A percentile compares a stretch with the other conserved stretches of the same genome.
Evolutionary conservation across 1,140 invertebrate genomes (phyloP).

Genomic region (Drosophila mauritiana): DNA sequence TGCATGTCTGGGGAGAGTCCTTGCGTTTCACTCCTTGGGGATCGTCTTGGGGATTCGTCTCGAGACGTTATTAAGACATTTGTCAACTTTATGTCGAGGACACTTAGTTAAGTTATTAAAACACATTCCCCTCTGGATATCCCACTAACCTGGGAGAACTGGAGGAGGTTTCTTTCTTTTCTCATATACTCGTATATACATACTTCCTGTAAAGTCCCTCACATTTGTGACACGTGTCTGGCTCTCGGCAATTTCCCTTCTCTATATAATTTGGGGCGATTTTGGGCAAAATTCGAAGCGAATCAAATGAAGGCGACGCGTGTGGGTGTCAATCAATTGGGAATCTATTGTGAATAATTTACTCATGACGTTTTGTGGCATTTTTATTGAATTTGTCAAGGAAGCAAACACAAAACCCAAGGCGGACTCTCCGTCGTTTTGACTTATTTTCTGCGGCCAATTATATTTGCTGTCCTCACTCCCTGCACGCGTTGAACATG

Average conservation of each 20-base stretch:
- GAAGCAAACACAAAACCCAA: not conserved
- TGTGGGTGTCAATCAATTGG: constrained; percentile 73
- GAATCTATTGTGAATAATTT: constrained; percentile 78
- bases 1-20: constrained; percentile 52
- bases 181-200: not conserved
- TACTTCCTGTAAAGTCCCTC: not conserved
- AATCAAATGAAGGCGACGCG: constrained; percentile 71
- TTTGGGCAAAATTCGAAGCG: constrained; percentile 57
- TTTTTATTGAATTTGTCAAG: constrained; percentile 63
- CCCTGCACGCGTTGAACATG: constrained; percentile 65
- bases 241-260: constrained; percentile 44
- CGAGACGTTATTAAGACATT: constrained; percentile 73
- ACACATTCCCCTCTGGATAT: constrained; percentile 17
- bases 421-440: not conserved
- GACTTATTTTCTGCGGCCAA: constrained; percentile 16
- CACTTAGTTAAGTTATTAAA: constrained; percentile 78
- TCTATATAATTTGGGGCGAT: constrained; percentile 51
- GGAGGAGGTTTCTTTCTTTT: not conserved
- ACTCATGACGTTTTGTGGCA: constrained; percentile 71
- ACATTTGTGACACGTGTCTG: constrained; percentile 55
- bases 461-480: constrained; percentile 42
- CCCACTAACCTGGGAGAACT: constrained; percentile 22
- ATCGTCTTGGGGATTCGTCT: constrained; percentile 10
- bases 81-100: constrained; percentile 63
- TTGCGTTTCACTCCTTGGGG: constrained; percentile 35